These are phyloP conservation scores for Electrophaes corylata DNA, from an alignment of 2,888 invertebrate genomes.

Conservation along the genomic window DNA sequence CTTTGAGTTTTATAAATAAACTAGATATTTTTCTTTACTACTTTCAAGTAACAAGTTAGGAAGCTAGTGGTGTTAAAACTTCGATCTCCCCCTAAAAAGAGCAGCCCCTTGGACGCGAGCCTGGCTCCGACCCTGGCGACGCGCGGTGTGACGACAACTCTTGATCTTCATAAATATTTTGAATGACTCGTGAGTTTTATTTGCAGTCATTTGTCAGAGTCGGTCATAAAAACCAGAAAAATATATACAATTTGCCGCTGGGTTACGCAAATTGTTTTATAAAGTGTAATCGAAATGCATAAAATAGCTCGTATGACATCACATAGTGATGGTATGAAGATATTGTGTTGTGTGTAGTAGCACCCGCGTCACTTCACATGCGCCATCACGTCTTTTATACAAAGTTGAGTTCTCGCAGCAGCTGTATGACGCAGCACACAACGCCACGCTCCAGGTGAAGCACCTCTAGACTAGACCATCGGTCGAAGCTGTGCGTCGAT, in stretches of 20 bases:
- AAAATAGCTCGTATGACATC: not conserved
- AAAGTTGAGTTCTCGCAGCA: too few relatives aligned
- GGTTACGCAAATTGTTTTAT: constrained; percentile 4
- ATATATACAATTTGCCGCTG: constrained; percentile 6
- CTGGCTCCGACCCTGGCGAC: not conserved
- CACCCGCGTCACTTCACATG: too few relatives aligned
- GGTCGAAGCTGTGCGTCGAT: too few relatives aligned
- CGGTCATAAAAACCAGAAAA: constrained; percentile 18
- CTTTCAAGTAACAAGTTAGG: not conserved
- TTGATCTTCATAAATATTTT: constrained; percentile 16
- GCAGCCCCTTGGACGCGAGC: too few relatives aligned
- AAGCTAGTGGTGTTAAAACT: not conserved
- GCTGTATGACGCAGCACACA: too few relatives aligned
- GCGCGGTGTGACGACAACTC: constrained; percentile 14
- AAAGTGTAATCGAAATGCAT: not conserved
- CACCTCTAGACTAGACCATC: too few relatives aligned
- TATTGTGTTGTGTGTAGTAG: too few relatives aligned
- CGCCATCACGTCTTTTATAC: too few relatives aligned
- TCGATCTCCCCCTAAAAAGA: not conserved
- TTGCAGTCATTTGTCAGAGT: constrained; percentile 24
- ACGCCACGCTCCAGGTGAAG: too few relatives aligned
- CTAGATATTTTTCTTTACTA: not conserved
- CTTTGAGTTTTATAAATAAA: too few relatives aligned
- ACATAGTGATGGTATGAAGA: not conserved
- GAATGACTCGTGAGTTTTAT: constrained; percentile 16